Evolutionary conservation across 2,113 vertebrate genomes (phyloP).

Genomic region (Macquaria australasica): DNA sequence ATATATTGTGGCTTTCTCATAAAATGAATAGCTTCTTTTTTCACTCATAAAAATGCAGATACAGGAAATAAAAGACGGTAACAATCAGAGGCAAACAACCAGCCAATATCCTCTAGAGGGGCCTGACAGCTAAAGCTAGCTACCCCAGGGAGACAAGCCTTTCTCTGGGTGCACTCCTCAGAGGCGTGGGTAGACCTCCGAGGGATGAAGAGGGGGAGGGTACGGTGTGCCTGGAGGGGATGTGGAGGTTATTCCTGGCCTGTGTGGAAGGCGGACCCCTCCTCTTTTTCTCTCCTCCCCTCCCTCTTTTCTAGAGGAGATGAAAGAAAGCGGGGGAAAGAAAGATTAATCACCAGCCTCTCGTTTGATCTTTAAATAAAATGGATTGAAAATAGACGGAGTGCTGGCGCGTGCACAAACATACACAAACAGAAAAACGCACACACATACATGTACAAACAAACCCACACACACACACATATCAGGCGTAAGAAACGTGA

Average conservation of each 20-base stretch:
- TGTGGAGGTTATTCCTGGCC: slow-evolving; percentile 77
- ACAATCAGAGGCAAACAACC: slow-evolving; percentile 42
- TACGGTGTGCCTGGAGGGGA: slow-evolving; percentile 30
- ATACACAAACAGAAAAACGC: slow-evolving; percentile 30
- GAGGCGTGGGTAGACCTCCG: slow-evolving; percentile 57
- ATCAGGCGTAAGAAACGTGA: slow-evolving; percentile 59
- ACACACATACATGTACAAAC: slow-evolving; percentile 25
- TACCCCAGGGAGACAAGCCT: slow-evolving; percentile 42
- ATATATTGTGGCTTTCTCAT: slow-evolving; percentile 23
- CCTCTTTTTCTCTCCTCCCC: slow-evolving; percentile 59
- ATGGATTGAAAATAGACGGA: slow-evolving; percentile 80
- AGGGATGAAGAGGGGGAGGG: slow-evolving; percentile 47
- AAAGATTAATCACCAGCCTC: slow-evolving; percentile 85
- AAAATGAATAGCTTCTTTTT: slow-evolving; percentile 27
- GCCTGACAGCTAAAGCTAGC: slow-evolving; percentile 25
- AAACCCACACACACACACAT: slow-evolving; percentile 33
- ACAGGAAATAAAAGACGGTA: slow-evolving; percentile 28
- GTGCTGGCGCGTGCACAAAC: slow-evolving; percentile 64
- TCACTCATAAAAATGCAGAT: slow-evolving; percentile 41
- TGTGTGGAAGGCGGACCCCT: slow-evolving; percentile 67
- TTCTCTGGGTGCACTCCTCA: slow-evolving; percentile 52
- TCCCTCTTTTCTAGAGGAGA: slow-evolving; percentile 75
- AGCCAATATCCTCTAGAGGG: slow-evolving; percentile 36
- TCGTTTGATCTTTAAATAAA: slow-evolving; percentile 88
- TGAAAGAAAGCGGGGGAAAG: slow-evolving; percentile 79